These are phyloP conservation scores for Drosophila persimilis DNA, from an alignment of 1,140 invertebrate species.

Conservation along the genomic window DNA sequence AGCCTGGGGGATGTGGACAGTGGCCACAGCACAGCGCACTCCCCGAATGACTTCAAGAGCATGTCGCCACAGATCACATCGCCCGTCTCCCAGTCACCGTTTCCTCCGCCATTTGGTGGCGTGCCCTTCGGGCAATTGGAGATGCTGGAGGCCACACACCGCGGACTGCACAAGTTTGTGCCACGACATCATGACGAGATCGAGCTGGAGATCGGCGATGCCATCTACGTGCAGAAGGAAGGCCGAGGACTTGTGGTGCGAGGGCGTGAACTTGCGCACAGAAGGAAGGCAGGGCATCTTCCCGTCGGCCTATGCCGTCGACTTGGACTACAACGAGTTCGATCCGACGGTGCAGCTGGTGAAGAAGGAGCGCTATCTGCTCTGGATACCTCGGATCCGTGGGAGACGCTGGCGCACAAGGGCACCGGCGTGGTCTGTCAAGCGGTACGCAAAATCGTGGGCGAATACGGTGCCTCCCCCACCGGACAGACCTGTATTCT, in stretches of 20 bases:
- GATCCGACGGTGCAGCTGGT: conserved; percentile 93
- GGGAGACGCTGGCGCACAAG: conserved; percentile 96
- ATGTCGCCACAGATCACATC: too few relatives aligned
- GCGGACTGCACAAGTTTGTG: conserved; percentile 97
- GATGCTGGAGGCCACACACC: conserved; percentile 96
- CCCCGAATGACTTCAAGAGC: conserved; percentile 92
- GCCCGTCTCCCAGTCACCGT: conserved; percentile 84
- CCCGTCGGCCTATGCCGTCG: conserved; percentile 97
- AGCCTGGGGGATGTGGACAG: conserved; percentile 91
- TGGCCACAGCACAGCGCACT: conserved; percentile 94
- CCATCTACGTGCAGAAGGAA: conserved; percentile 98
- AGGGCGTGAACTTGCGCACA: conserved; percentile 97
- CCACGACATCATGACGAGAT: conserved; percentile 97
- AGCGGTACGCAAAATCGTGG: conserved; percentile 92
- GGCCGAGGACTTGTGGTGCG: conserved; percentile 98
- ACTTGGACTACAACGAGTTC: conserved; percentile 97
- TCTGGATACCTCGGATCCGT: conserved; percentile 98
- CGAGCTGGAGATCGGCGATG: conserved; percentile 98
- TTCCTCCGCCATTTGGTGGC: conserved; percentile 85
- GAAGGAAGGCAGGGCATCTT: conserved; percentile 96
- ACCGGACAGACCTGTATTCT: conserved; percentile 92
- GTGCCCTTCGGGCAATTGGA: conserved; percentile 92
- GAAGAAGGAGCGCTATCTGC: conserved; percentile 93
- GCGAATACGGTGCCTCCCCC: conserved; percentile 86
- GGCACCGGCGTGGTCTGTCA: conserved; percentile 94